Evolutionary conservation across 1,140 invertebrate species (phyloP), one percentile per base, ranked within the genome.

Genomic region (Ganaspis sp.): DNA sequence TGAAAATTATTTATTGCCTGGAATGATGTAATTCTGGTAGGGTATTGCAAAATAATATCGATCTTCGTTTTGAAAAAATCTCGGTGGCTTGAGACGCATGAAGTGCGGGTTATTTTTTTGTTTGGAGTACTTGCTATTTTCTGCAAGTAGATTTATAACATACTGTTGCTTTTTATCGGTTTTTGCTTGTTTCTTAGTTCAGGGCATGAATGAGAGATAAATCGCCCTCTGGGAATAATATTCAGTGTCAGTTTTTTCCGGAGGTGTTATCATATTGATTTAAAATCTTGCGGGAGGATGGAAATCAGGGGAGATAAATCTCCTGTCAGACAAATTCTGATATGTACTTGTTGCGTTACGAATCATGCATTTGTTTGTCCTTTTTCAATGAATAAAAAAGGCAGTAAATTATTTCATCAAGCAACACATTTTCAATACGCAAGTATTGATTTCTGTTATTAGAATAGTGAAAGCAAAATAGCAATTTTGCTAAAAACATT

Each of bases 311-410:
- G 5, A 29, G 54, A 64, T 64, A 64, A 64, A 64, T 64, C 54
- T 26, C 54, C 0, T 64, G 54, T n/a, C 54, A 64, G 26, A 6
- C 21, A 29, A 64, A 64, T 64, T 64, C 54, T 64, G 54, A 64
- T 37, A 70, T 72, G 40, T 17, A 72, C 70, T 45, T 72, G 70
- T 72, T 72, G 70, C 70, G 26, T 23, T 70, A 9, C 40, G 23
- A 26, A 40, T 29, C 21, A 70, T 40, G 17, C 54, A 26, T 58
- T 54, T 21, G 1, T 58, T 23, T 58, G 9, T 23, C 6, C 21
- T 5, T 49, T 17, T 6, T 49, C 15, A 17, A 49, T 49, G n/a
- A n/a, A n/a, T n/a, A n/a, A n/a, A n/a, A n/a, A n/a, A n/a, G n/a
- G n/a, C n/a, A n/a, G n/a, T n/a, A n/a, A n/a, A n/a, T n/a, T n/a